These are phyloP conservation scores for Toxotes lorentzi DNA, from an alignment of 2,797 vertebrate species.

Conservation along the genomic window DNA sequence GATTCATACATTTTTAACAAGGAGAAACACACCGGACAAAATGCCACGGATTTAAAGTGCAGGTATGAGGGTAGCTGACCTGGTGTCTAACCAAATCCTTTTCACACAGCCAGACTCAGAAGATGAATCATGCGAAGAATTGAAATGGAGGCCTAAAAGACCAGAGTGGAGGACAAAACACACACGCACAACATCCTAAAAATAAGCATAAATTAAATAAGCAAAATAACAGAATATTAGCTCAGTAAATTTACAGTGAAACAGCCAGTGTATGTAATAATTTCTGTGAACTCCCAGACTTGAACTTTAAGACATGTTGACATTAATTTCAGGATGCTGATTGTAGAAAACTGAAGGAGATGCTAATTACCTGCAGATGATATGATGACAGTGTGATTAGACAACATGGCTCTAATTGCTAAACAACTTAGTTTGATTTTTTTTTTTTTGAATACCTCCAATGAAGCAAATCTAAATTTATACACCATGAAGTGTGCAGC, in stretches of 20 bases:
- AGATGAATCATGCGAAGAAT: conserved; percentile 24
- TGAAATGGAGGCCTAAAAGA: conserved; percentile 15
- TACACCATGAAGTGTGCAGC: not conserved
- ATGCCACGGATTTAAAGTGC: conserved; percentile 63
- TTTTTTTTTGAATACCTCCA: conserved; percentile 18
- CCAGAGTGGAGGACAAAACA: conserved; percentile 7
- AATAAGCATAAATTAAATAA: not conserved
- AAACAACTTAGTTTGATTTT: conserved; percentile 15
- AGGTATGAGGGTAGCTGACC: conserved; percentile 57
- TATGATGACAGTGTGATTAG: conserved; percentile 44
- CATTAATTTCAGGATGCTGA: conserved; percentile 44
- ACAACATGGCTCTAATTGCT: conserved; percentile 39
- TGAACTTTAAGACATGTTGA: conserved; percentile 34
- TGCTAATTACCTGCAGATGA: conserved; percentile 49
- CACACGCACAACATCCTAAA: not conserved
- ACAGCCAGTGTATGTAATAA: conserved; percentile 7
- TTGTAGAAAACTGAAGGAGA: conserved; percentile 34
- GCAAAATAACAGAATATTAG: conserved; percentile 4
- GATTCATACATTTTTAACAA: conserved; percentile 76
- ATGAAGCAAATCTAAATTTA: conserved; percentile 33
- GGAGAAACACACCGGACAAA: conserved; percentile 66
- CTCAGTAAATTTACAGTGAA: conserved; percentile 29
- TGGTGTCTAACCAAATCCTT: conserved; percentile 43
- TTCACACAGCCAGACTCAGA: conserved; percentile 12
- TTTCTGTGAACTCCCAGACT: conserved; percentile 18